phyloP scores from a whole-genome alignment of 2,113 vertebrate genomes.

The Copsychus sechellarum region DNA sequence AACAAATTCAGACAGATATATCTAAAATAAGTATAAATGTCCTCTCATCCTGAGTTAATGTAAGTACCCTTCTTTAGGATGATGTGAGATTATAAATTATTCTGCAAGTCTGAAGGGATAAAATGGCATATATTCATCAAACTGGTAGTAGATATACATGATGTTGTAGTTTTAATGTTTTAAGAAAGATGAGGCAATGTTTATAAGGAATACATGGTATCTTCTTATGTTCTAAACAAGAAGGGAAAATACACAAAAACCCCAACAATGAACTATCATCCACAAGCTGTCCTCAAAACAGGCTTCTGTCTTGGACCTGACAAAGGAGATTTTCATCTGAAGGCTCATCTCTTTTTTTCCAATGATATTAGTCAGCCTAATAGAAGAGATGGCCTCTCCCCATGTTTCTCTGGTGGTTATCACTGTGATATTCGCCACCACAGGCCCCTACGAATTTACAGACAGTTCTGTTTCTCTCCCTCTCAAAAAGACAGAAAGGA shows the following conservation, averaged over 20 bases:
- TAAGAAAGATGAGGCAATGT: neutral
- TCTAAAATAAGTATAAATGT: neutral
- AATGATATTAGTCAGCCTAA: neutral
- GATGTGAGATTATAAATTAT: neutral
- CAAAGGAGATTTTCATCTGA: neutral
- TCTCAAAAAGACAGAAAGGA: neutral
- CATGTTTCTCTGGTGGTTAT: neutral
- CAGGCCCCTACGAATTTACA: neutral
- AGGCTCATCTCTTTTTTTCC: neutral
- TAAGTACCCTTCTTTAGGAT: neutral
- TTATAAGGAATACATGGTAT: neutral
- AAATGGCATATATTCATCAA: neutral
- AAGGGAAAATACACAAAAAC: rapidly evolving
- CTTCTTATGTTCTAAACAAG: neutral
- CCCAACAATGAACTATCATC: neutral
- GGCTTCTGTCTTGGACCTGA: neutral
- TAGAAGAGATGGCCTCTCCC: neutral
- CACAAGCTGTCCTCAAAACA: neutral
- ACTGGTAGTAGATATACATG: neutral
- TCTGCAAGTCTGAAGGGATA: neutral
- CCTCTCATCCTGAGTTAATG: neutral
- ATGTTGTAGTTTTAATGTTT: neutral
- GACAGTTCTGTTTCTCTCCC: neutral
- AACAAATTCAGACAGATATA: neutral
- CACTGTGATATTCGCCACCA: neutral